Evolutionary conservation across 2,888 invertebrate genomes (phyloP).

Genomic region (Cheilosia vulpina): DNA sequence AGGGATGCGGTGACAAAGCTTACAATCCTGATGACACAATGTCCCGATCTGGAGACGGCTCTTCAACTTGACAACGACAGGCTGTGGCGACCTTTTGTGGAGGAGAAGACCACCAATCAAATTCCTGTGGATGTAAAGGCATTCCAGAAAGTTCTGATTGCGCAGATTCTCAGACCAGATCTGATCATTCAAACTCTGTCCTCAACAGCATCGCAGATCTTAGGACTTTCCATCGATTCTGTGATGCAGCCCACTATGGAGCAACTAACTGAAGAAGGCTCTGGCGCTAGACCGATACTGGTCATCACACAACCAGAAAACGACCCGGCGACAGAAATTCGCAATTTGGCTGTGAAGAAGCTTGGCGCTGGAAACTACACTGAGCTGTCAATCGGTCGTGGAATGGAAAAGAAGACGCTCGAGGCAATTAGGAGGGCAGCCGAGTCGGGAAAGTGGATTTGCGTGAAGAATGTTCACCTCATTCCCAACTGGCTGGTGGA

Average conservation of each 20-base stretch:
- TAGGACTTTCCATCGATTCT: constrained; percentile 84
- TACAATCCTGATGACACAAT: constrained; percentile 78
- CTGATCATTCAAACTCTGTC: constrained; percentile 90
- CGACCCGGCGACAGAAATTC: constrained; percentile 94
- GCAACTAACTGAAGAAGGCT: constrained; percentile 81
- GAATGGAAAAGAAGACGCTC: constrained; percentile 88
- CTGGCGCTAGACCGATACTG: constrained; percentile 88
- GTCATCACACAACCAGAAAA: constrained; percentile 94
- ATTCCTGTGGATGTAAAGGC: constrained; percentile 85
- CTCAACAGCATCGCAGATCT: constrained; percentile 83
- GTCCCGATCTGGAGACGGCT: constrained; percentile 78
- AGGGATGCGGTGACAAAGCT: constrained; percentile 81
- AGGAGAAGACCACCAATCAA: constrained; percentile 85
- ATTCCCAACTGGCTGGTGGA: constrained; percentile 88
- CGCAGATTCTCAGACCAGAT: constrained; percentile 93
- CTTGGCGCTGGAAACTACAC: constrained; percentile 84
- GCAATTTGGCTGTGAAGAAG: constrained; percentile 86
- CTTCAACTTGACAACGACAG: constrained; percentile 81
- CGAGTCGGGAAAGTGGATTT: constrained; percentile 89
- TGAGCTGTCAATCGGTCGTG: constrained; percentile 92
- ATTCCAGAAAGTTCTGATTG: constrained; percentile 92
- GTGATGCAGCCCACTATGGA: constrained; percentile 81
- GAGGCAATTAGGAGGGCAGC: constrained; percentile 86
- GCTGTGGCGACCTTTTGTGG: constrained; percentile 80
- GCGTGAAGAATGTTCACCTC: constrained; percentile 92